phyloP scores from a whole-genome alignment of 2,113 vertebrate genomes.

The Verasper variegatus region DNA sequence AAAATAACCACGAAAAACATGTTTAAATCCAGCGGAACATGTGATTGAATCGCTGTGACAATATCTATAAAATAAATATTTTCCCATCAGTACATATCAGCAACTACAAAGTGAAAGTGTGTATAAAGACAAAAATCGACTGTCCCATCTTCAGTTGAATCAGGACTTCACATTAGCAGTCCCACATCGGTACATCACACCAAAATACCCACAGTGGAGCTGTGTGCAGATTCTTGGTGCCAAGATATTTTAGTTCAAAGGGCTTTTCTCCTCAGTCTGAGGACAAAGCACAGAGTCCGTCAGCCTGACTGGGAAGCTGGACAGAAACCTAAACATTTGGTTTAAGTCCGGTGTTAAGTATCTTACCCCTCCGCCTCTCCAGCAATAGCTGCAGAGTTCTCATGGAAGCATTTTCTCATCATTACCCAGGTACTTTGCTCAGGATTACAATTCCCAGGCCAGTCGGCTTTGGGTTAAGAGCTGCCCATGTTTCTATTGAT shows the following conservation, averaged over 20 bases:
- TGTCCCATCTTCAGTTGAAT: too few relatives aligned
- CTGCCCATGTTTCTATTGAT: conserved; percentile 61
- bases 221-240: conserved; percentile 8
- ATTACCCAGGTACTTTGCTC: conserved; percentile 54
- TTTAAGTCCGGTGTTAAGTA: conserved; percentile 59
- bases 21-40: too few relatives aligned
- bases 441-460: conserved; percentile 61
- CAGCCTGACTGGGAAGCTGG: conserved; percentile 36
- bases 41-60: too few relatives aligned
- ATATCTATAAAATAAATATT: too few relatives aligned
- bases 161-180: neutral
- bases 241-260: conserved; percentile 31
- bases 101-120: too few relatives aligned
- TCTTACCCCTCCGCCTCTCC: conserved; percentile 55
- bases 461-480: conserved; percentile 62
- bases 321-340: conserved; percentile 57
- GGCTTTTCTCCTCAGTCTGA: conserved; percentile 30
- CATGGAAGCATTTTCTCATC: conserved; percentile 66
- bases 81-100: too few relatives aligned
- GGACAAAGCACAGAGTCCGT: conserved; percentile 30
- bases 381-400: conserved; percentile 47
- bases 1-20: too few relatives aligned
- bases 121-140: too few relatives aligned
- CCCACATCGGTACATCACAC: neutral
- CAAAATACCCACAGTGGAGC: conserved; percentile 24